Conservation (phyloP, 1,140 invertebrate genomes). For the Leptinotarsa lineolata region DNA sequence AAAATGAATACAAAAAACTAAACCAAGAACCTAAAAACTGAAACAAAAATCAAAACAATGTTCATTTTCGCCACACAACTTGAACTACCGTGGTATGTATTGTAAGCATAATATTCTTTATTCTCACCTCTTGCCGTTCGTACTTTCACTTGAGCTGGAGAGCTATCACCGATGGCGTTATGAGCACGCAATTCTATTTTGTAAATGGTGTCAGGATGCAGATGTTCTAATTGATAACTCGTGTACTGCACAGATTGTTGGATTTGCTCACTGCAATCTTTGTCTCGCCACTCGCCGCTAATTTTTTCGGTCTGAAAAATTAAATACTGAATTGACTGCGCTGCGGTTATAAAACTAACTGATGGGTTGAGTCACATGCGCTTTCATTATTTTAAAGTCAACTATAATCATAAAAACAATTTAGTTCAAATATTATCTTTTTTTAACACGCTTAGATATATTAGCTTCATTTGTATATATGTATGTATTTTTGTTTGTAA, state of each 20-base stretch:
- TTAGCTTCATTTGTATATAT: too few relatives aligned
- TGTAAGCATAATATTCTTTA: conserved; percentile 57
- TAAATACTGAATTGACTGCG: background rate
- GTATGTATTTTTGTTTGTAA: too few relatives aligned
- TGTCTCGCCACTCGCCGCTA: conserved; percentile 66
- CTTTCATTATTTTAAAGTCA: too few relatives aligned
- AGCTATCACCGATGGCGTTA: conserved; percentile 81
- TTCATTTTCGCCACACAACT: conserved; percentile 21
- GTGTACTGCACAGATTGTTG: conserved; percentile 64
- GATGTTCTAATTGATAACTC: conserved; percentile 66
- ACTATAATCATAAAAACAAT: too few relatives aligned
- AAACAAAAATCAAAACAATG: conserved; percentile 16
- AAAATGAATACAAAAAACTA: conserved; percentile 18
- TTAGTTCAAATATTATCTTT: too few relatives aligned
- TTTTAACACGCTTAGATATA: too few relatives aligned
- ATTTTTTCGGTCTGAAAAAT: conserved; percentile 51
- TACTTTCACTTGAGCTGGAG: conserved; percentile 73
- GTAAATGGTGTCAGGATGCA: conserved; percentile 79
- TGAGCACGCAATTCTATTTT: conserved; percentile 80
- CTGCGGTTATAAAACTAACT: too few relatives aligned
- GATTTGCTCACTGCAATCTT: conserved; percentile 63
- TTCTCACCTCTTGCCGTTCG: conserved; percentile 84
- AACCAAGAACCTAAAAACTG: conserved; percentile 24
- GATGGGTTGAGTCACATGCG: too few relatives aligned
- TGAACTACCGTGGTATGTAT: conserved; percentile 33